Conservation (phyloP, 2,113 vertebrate genomes). For the Charadrius vociferus region DNA sequence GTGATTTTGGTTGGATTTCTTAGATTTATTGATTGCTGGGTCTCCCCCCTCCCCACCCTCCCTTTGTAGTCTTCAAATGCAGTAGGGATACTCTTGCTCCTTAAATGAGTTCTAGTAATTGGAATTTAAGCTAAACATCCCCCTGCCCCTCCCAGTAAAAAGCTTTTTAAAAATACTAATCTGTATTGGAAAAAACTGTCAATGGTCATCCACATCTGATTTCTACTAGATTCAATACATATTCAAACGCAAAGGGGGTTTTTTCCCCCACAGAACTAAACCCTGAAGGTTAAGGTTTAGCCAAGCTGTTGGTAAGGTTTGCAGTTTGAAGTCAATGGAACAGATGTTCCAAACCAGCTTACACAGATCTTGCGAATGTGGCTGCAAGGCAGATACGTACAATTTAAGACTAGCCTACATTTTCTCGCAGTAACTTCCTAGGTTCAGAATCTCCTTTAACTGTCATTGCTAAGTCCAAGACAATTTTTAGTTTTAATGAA, state of each 20-base stretch:
- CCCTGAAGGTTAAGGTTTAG: background rate
- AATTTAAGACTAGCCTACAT: background rate
- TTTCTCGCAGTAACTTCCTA: background rate
- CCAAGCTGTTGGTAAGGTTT: background rate
- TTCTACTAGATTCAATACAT: background rate
- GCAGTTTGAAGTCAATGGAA: background rate
- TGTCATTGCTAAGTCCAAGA: background rate
- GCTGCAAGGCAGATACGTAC: background rate
- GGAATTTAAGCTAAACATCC: background rate
- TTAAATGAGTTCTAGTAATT: background rate
- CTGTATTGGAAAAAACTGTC: background rate
- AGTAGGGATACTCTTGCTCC: background rate
- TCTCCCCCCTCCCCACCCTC: background rate
- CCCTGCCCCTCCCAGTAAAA: background rate
- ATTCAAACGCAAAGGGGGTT: background rate
- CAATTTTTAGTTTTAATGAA: background rate
- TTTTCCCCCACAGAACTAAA: background rate
- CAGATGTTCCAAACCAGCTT: background rate
- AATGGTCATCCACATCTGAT: background rate
- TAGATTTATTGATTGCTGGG: background rate
- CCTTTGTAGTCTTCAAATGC: background rate
- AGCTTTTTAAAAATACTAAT: background rate
- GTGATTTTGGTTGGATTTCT: background rate
- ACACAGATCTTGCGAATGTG: background rate
- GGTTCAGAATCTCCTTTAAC: background rate